Evolutionary conservation across 1,140 invertebrate species (phyloP).

Genomic region (Drosophila simulans): DNA sequence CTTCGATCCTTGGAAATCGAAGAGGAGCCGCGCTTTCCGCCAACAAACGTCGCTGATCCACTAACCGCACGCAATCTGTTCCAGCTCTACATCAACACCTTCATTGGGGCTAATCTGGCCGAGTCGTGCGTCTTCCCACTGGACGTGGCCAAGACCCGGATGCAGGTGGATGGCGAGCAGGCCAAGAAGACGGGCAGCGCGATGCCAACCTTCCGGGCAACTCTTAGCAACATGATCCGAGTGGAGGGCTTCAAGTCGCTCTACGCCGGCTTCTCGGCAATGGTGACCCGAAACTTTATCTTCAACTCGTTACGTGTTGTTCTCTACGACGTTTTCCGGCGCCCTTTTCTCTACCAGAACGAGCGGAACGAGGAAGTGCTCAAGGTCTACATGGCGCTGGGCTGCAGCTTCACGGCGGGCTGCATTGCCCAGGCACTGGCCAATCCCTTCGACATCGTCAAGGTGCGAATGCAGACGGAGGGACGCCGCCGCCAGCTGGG

Average conservation of each 20-base stretch:
- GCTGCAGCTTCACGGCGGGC: slow-evolving; percentile 37
- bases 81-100: slow-evolving; percentile 57
- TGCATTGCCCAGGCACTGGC: slow-evolving; percentile 52
- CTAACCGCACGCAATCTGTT: slow-evolving; percentile 7
- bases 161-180: slow-evolving; percentile 52
- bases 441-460: slow-evolving; percentile 62
- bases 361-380: slow-evolving; percentile 1
- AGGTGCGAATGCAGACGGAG: slow-evolving; percentile 61
- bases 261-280: slow-evolving; percentile 50
- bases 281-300: slow-evolving; percentile 46
- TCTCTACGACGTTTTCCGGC: slow-evolving; percentile 56
- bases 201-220: slow-evolving; percentile 15
- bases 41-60: slow-evolving; percentile 3
- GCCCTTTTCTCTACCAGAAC: slow-evolving; percentile 17
- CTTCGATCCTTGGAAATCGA: slow-evolving; percentile 1
- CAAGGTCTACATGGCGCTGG: slow-evolving; percentile 4
- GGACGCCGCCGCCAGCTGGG: slow-evolving; percentile 16
- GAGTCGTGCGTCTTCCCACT: slow-evolving; percentile 44
- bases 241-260: slow-evolving; percentile 13
- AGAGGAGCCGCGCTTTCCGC: background rate
- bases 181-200: slow-evolving; percentile 23
- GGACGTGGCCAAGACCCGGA: slow-evolving; percentile 55
- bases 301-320: slow-evolving; percentile 58
- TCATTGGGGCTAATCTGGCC: slow-evolving; percentile 52
- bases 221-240: slow-evolving; percentile 8